Percentiles rank a stretch among this genome's conserved stretches.
Evolutionary conservation across 2,113 vertebrate genomes (phyloP).

Genomic region (Marmota flaviventris): DNA sequence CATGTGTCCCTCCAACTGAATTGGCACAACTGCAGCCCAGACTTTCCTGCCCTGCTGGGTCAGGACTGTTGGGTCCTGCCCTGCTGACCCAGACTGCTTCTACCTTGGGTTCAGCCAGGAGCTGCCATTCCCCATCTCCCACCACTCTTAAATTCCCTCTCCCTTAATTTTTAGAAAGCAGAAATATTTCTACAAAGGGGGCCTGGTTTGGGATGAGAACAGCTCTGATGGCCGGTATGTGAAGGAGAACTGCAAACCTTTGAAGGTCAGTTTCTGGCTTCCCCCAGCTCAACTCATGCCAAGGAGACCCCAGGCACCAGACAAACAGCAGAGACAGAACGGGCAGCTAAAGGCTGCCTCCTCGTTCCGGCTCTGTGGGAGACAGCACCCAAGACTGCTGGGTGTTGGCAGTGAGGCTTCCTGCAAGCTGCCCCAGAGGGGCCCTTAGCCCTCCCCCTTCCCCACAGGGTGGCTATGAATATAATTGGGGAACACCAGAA

Average conservation of each 20-base stretch:
- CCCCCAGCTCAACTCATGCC: slow-evolving; percentile 33
- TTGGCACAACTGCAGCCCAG: background rate
- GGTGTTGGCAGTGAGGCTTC: slow-evolving; percentile 27
- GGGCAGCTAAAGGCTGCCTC: slow-evolving; percentile 40
- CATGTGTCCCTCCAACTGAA: background rate
- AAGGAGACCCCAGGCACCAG: slow-evolving; percentile 42
- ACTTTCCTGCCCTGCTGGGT: background rate
- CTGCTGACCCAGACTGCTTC: background rate
- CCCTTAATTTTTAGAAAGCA: slow-evolving; percentile 90
- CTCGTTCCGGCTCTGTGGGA: background rate
- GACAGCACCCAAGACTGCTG: background rate
- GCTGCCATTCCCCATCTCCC: background rate
- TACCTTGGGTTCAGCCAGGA: background rate
- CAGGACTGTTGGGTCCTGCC: background rate
- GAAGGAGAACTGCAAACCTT: slow-evolving; percentile 96
- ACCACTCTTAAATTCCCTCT: background rate
- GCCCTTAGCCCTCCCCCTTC: background rate
- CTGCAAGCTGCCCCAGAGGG: background rate
- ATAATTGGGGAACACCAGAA: slow-evolving; percentile 9
- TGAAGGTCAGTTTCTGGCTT: slow-evolving; percentile 90
- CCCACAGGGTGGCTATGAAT: slow-evolving; percentile 30
- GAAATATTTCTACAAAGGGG: slow-evolving; percentile 94
- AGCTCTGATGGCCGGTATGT: slow-evolving; percentile 95
- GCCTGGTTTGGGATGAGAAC: slow-evolving; percentile 95
- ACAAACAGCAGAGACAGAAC: slow-evolving; percentile 60